Evolutionary conservation across 2,113 vertebrate species (phyloP), one percentile per base, ranked within the genome.

Genomic region (Puntigrus tetrazona): DNA sequence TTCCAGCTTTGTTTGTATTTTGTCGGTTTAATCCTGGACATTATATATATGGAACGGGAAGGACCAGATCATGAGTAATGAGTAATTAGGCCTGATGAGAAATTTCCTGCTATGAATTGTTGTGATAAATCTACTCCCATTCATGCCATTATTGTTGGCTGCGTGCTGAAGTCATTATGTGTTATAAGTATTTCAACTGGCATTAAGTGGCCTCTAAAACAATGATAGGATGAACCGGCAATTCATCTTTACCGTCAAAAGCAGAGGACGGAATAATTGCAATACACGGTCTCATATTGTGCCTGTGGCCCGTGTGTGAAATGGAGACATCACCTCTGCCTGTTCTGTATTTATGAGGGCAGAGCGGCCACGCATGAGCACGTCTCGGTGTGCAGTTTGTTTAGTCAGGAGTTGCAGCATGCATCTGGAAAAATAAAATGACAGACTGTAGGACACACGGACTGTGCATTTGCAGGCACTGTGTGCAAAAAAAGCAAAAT

Each of bases 81-180:
- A 89, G 78, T 86, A 84, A 77, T 90, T 94, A 93, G 94, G 93
- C 94, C 94, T 95, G 94, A 95, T 95, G 92, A 95, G 95, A 93
- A 94, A 93, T 93, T 94, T 96, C 93, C 94, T 95, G 94, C 94
- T 94, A 91, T 94, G 94, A 94, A 94, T 96, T 95, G 96, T 96
- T 96, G 94, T 93, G 95, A 96, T 96, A 96, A 96, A 95, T 95
- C 96, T 96, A 94, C 94, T 94, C 94, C 93, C 93, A 94, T 95
- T 94, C 95, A 95, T 96, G 95, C 95, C 95, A 94, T 96, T 95
- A 95, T 84, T 81, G 95, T 94, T 91, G 92, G 94, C 95, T 95
- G 95, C 94, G 95, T 96, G 95, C 95, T 94, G 94, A 96, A 96
- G 94, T 95, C 96, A 95, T 95, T 94, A 92, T 95, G 94, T 95